Conservation (phyloP, 2,888 invertebrate genomes). For the Hyposoter didymator region DNA sequence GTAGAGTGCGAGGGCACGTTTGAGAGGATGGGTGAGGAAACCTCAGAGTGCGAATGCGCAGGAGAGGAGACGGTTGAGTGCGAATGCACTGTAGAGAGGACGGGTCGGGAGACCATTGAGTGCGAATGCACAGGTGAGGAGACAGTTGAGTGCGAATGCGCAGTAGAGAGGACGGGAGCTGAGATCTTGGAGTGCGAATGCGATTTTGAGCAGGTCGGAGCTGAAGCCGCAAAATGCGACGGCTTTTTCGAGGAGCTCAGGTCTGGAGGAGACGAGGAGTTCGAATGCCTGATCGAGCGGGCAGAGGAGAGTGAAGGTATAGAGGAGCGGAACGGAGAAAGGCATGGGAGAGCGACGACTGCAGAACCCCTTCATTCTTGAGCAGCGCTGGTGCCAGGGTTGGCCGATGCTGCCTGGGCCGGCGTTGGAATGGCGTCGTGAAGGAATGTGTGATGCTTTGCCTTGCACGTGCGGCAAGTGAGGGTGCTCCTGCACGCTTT, state of each 20-base stretch:
- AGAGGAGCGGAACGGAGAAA: background rate
- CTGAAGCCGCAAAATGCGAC: background rate
- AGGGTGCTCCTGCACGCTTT: constrained; percentile 1
- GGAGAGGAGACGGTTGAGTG: too few species aligned
- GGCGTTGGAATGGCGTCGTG: too few species aligned
- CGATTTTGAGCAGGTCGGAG: background rate
- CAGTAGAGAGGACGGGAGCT: too few species aligned
- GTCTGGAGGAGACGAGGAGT: background rate
- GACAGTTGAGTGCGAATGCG: too few species aligned
- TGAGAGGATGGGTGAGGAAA: too few species aligned
- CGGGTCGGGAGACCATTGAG: background rate
- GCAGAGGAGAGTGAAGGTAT: background rate
- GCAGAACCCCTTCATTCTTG: constrained; percentile 5
- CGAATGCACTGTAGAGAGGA: too few species aligned
- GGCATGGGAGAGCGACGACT: constrained; percentile 14
- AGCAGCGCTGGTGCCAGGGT: too few species aligned
- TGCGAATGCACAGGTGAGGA: background rate
- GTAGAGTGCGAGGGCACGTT: background rate
- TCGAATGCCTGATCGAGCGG: background rate
- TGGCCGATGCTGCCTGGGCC: too few species aligned
- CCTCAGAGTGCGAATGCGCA: too few species aligned
- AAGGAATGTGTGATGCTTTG: constrained; percentile 3
- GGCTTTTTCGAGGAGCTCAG: background rate
- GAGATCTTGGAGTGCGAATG: background rate
- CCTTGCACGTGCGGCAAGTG: constrained; percentile 14